Conservation (phyloP, 2,113 vertebrate species). For the Tychaedon coryphoeus region DNA sequence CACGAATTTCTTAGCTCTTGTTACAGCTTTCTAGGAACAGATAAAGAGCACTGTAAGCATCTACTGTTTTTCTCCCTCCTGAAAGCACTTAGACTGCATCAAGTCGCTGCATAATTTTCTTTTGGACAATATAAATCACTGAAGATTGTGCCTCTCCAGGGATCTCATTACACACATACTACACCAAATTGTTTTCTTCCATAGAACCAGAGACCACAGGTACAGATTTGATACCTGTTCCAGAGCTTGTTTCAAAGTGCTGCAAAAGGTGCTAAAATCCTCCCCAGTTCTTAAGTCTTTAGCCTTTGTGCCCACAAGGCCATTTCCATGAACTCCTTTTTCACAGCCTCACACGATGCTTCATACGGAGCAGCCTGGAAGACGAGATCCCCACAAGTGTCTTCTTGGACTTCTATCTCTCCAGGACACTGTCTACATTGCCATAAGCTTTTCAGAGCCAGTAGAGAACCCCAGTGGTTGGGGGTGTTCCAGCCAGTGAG, state of each 20-base stretch:
- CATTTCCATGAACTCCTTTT: neutral
- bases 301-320: neutral
- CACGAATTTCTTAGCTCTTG: neutral
- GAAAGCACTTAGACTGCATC: neutral
- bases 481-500: neutral
- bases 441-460: neutral
- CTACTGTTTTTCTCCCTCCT: neutral
- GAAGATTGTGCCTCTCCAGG: neutral
- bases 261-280: neutral
- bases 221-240: neutral
- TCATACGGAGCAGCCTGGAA: neutral
- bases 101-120: neutral
- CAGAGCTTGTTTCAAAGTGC: neutral
- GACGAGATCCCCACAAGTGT: neutral
- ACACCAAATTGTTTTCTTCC: neutral
- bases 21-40: neutral
- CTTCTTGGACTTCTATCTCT: neutral
- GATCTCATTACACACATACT: neutral
- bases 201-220: neutral
- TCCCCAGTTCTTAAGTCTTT: neutral
- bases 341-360: neutral
- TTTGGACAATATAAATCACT: neutral
- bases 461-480: neutral
- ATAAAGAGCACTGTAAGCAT: neutral
- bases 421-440: neutral